Conservation (phyloP, 2,797 vertebrate genomes). For the Crax fasciolata region DNA sequence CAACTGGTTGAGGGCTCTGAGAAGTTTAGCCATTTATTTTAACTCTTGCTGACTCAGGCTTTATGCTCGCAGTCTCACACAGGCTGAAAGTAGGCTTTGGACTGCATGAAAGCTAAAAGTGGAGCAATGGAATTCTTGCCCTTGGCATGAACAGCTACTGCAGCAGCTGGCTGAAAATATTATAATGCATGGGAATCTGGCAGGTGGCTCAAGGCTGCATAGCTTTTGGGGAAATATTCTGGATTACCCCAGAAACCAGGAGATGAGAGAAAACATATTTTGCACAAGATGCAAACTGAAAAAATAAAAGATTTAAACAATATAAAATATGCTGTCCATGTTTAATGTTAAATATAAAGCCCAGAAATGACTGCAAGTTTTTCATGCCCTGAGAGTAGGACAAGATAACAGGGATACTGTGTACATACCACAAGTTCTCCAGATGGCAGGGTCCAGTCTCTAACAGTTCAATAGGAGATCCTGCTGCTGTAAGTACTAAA, state of each 20-base stretch:
- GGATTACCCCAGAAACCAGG: background rate
- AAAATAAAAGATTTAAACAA: background rate
- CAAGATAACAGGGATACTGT: background rate
- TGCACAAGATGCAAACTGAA: background rate
- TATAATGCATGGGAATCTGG: constrained; percentile 51
- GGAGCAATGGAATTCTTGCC: constrained; percentile 37
- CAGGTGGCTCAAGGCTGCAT: constrained; percentile 58
- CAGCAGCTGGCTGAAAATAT: constrained; percentile 57
- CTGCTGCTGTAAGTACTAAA: background rate
- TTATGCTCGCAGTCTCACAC: background rate
- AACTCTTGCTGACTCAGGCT: background rate
- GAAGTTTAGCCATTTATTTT: background rate
- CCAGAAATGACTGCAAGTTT: background rate
- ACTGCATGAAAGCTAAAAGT: background rate
- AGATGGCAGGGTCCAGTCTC: background rate
- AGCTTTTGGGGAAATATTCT: constrained; percentile 31
- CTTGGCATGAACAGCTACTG: constrained; percentile 58
- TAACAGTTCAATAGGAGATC: background rate
- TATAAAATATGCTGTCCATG: rapidly evolving
- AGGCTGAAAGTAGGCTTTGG: background rate
- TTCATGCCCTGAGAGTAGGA: background rate
- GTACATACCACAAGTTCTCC: constrained; percentile 50
- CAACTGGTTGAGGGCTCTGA: background rate
- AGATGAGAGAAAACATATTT: background rate
- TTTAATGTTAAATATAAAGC: background rate